Conservation (phyloP, 2,113 vertebrate genomes). For the Cyanoderma ruficeps region DNA sequence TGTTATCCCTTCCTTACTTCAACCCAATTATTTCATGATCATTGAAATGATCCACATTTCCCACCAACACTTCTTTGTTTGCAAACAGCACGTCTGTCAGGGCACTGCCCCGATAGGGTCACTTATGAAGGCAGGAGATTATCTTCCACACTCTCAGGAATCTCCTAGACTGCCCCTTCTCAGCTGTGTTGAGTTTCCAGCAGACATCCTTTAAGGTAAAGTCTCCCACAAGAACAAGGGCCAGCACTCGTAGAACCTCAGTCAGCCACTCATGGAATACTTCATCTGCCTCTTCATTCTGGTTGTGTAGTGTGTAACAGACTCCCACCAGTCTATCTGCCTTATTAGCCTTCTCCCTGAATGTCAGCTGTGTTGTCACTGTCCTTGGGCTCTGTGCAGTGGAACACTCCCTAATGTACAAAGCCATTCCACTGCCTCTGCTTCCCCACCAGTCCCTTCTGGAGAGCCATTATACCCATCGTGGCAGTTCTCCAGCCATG, state of each 20-base stretch:
- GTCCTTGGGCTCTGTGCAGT: neutral
- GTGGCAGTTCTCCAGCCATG: neutral
- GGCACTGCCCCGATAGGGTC: neutral
- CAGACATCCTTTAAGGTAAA: neutral
- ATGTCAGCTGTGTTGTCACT: neutral
- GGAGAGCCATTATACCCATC: neutral
- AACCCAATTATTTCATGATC: neutral
- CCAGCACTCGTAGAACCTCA: accelerated
- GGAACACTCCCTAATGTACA: neutral
- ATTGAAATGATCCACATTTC: neutral
- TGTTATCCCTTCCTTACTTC: neutral
- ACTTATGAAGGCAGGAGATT: neutral
- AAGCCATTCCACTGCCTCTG: neutral
- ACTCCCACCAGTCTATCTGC: neutral
- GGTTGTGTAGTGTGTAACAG: neutral
- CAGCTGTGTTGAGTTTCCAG: neutral
- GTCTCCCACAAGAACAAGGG: neutral
- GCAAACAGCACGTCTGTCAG: neutral
- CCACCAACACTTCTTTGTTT: neutral
- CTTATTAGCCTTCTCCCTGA: neutral
- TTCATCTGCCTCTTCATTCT: neutral
- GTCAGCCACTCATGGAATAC: neutral
- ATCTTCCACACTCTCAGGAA: neutral
- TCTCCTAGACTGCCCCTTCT: neutral
- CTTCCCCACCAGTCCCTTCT: neutral